Percentiles rank a stretch among this genome's conserved stretches.
These are phyloP conservation scores for Patella depressa DNA, from an alignment of 2,888 invertebrate genomes.

Conservation along the genomic window DNA sequence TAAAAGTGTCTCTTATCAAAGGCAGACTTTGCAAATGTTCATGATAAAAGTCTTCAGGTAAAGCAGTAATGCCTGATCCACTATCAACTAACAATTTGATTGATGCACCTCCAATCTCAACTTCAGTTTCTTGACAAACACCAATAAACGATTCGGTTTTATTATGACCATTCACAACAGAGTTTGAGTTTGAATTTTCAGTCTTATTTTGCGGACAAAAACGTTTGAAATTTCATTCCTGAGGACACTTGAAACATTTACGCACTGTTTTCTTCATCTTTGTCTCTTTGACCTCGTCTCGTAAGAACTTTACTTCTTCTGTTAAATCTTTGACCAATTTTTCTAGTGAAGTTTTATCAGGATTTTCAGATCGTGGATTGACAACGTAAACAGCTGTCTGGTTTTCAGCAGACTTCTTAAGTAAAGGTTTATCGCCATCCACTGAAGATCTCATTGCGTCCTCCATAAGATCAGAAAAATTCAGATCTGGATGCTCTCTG, in stretches of 20 bases:
- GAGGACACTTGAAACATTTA: not conserved
- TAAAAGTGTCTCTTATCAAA: not conserved
- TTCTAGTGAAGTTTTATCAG: not conserved
- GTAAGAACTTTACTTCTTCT: not conserved
- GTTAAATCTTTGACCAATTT: not conserved
- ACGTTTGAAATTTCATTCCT: not conserved
- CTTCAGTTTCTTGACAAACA: not conserved
- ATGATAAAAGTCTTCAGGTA: not conserved
- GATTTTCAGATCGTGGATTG: not conserved
- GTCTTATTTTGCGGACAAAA: not conserved
- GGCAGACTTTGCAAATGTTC: not conserved
- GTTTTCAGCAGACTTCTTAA: not conserved
- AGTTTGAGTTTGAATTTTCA: not conserved
- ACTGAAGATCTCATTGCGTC: not conserved
- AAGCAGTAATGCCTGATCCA: not conserved
- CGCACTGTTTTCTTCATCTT: not conserved
- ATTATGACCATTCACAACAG: not conserved
- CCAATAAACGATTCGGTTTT: not conserved
- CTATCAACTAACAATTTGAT: not conserved
- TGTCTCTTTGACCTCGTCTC: not conserved
- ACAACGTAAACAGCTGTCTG: not conserved
- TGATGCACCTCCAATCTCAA: not conserved
- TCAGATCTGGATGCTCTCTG: not conserved
- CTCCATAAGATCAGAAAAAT: not conserved
- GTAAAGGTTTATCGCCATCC: not conserved